Conservation (phyloP, 2,888 invertebrate genomes). For the Serripes groenlandicus region DNA sequence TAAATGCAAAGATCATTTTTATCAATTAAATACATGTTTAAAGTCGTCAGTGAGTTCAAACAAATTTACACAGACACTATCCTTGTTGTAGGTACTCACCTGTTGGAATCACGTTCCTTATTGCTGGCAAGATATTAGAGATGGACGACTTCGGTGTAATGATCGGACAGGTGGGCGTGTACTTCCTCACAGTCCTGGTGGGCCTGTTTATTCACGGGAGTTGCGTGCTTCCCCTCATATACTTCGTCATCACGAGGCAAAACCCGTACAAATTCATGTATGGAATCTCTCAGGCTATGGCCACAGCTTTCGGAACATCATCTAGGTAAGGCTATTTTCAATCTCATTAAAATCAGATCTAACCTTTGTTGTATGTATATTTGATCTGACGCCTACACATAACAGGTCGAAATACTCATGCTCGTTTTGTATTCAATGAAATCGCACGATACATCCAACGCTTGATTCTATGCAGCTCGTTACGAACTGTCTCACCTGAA, state of each 20-base stretch:
- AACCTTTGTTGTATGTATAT: too few relatives aligned
- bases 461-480: too few relatives aligned
- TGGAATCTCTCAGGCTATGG: constrained; percentile 90
- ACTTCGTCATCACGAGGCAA: constrained; percentile 88
- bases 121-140: constrained; percentile 96
- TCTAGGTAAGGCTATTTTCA: constrained; percentile 89
- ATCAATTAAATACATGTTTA: background rate
- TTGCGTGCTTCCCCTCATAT: constrained; percentile 95
- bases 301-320: constrained; percentile 98
- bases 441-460: too few relatives aligned
- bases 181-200: constrained; percentile 93
- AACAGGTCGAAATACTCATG: too few relatives aligned
- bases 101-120: constrained; percentile 83
- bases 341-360: too few relatives aligned
- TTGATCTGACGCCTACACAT: too few relatives aligned
- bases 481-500: too few relatives aligned
- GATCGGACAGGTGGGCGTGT: constrained; percentile 95
- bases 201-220: constrained; percentile 97
- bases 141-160: constrained; percentile 94
- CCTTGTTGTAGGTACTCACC: constrained; percentile 82
- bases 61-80: too few relatives aligned
- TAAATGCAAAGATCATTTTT: too few relatives aligned
- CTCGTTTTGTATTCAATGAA: too few relatives aligned
- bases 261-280: constrained; percentile 84
- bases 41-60: background rate